Base-by-base conservation (phyloP, 2,797 vertebrate species). In the Thunnus albacares region DNA sequence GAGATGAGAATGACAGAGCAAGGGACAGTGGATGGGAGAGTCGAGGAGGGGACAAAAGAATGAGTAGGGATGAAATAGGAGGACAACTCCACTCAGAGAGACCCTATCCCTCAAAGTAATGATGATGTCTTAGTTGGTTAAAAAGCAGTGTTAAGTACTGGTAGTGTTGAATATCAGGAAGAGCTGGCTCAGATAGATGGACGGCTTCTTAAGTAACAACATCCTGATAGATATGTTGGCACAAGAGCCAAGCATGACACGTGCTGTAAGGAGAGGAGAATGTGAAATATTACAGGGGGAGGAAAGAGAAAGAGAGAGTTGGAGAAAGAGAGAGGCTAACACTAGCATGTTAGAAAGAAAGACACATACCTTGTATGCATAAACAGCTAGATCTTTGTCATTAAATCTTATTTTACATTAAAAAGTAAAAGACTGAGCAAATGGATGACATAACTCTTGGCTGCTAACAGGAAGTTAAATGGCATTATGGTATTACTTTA, bases 41-140 rank as follows among this genome's bases (percentile, higher is more conserved):
- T 78, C 74, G 69, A 51, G 59, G 88, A 91, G 80, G 88, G 90
- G 85, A 89, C 61, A 69, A 80, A 87, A 75, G 87, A 83, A 71
- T 74, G 79, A 84, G 76, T 75, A 49, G 45, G 83, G 84, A 93
- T 94, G 91, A 94, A 92, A 91, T 87, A 83, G 84, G 81, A 88
- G 93, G 92, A 94, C 94, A 92, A 90, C 84, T 92, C 81, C 87
- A 87, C 91, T 90, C 77, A 77, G 70, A 81, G 69, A 89, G 86
- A 85, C 86, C 85, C 91, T 83, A 94, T 95, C 91, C 73, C 85
- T 96, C 94, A 94, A 94, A 95, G 93, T 95, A 95, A 94, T 95
- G 94, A 94, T 93, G 90, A 94, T 93, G 89, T 94, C 83, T 89
- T 92, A 94, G 95, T 95, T 95, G 94, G 94, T 95, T 95, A 95